Conservation (phyloP, 2,888 invertebrate species). For the Drosophila niveifrons region DNA sequence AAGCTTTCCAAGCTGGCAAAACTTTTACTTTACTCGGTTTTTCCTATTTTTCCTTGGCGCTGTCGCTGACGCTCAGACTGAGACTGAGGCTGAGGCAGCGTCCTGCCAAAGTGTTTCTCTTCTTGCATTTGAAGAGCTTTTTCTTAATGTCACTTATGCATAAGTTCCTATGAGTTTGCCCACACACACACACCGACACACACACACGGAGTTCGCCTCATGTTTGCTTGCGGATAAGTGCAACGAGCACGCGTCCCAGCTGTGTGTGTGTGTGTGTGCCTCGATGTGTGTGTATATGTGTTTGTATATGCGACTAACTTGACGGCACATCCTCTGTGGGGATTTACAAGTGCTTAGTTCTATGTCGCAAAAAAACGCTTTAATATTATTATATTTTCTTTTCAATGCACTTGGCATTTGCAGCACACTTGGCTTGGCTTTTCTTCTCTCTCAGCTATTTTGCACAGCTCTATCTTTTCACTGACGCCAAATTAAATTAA, state of each 20-base stretch:
- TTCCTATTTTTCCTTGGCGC: constrained; percentile 54
- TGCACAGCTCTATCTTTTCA: constrained; percentile 45
- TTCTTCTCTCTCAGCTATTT: constrained; percentile 22
- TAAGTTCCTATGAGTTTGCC: constrained; percentile 79
- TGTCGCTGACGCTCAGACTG: background rate
- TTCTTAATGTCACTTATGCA: constrained; percentile 83
- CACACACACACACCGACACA: constrained; percentile 45
- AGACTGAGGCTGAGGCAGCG: constrained; percentile 47
- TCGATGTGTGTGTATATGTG: constrained; percentile 39
- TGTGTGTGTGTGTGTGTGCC: constrained; percentile 2
- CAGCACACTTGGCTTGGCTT: constrained; percentile 23
- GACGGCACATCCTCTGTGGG: constrained; percentile 82
- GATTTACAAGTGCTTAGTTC: constrained; percentile 83
- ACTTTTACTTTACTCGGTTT: constrained; percentile 66
- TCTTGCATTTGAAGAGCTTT: constrained; percentile 80
- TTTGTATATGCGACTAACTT: constrained; percentile 82
- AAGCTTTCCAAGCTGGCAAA: constrained; percentile 67
- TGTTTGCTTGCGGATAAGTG: constrained; percentile 80
- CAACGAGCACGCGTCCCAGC: constrained; percentile 51
- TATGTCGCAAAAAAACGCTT: constrained; percentile 77
- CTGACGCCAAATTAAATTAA: constrained; percentile 64
- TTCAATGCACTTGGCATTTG: constrained; percentile 64
- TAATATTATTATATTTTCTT: constrained; percentile 81
- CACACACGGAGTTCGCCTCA: constrained; percentile 45
- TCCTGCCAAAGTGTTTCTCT: constrained; percentile 77